Evolutionary conservation across 2,113 vertebrate genomes (phyloP), one percentile per base, ranked within the genome.

Genomic region (Diphyllodes magnificus): DNA sequence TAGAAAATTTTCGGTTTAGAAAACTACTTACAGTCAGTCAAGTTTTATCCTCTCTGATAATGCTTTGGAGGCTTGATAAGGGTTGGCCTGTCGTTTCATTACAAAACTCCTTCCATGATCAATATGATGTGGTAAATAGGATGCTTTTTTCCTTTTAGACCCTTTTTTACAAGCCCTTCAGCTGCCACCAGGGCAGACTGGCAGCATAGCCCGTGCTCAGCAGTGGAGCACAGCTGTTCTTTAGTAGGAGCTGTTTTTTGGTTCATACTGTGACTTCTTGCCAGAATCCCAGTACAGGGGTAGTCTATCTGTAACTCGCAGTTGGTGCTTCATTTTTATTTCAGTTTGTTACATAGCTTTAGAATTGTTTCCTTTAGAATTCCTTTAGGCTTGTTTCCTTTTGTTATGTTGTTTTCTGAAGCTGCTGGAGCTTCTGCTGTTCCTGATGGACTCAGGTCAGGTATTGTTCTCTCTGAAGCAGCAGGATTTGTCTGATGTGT

Each of bases 391-490:
- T 39, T 0, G 14, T 40, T 82, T 82, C 25, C 8, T 57, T 86
- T 60, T 68, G n/a, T 77, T 77, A 22, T 0, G 1, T 5, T 0
- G 0, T 49, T 61, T 69, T 17, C 19, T 68, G 31, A 79, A 76
- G 70, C 50, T 89, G 27, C 9, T 63, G 44, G 27, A 54, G 42
- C 61, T 83, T 61, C 50, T 83, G 9, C 42, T 92, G 54, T 54
- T 81, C 9, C 64, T 68, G n/a, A 3, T 71, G 57, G 37, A 7
- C 40, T 44, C 33, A 1, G 21, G 44, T 56, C 0, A 4, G 2
- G 2, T 71, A 2, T 3, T 63, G 49, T 54, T 81, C n/a, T 64
- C 22, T n/a, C 17, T 3, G 9, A 45, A 78, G 47, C 44, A 13
- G 0, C 3, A 65, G 50, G 19, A 17, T 63, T 88, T 77, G 39